Conservation (phyloP, 2,113 vertebrate species). For the Mobula birostris region DNA sequence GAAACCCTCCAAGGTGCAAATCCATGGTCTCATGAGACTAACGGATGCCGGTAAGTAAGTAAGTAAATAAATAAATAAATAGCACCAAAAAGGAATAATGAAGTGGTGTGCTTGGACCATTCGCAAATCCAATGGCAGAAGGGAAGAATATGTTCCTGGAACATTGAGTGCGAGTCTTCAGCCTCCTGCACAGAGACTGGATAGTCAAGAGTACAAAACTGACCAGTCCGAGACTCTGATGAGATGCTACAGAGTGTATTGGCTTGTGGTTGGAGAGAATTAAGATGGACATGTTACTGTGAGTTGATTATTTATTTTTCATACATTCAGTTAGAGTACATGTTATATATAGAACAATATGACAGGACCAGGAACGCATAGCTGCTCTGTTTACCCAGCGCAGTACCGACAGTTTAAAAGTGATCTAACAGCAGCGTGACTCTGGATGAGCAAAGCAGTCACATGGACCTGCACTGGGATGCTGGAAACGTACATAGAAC, state of each 20-base stretch:
- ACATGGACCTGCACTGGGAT: neutral
- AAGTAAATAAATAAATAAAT: too few relatives aligned
- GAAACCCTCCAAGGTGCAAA: too few relatives aligned
- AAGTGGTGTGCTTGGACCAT: too few relatives aligned
- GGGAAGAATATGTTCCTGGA: too few relatives aligned
- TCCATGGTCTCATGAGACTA: too few relatives aligned
- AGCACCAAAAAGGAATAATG: too few relatives aligned
- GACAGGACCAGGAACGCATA: neutral
- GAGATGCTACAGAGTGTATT: neutral
- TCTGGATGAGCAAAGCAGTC: neutral
- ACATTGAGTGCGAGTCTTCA: too few relatives aligned
- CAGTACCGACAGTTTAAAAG: neutral
- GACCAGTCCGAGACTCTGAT: neutral
- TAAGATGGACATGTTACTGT: neutral
- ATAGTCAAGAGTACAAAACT: too few relatives aligned
- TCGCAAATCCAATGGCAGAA: too few relatives aligned
- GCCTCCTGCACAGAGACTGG: too few relatives aligned
- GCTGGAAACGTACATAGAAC: too few relatives aligned
- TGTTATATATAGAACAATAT: constrained; percentile 3
- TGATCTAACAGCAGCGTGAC: neutral
- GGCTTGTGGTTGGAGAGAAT: neutral
- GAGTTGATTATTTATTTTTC: neutral
- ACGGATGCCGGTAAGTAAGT: too few relatives aligned
- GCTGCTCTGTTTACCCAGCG: neutral
- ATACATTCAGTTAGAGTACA: neutral